These are phyloP conservation scores for Hassar affinis DNA, from an alignment of 2,113 vertebrate genomes.

Conservation along the genomic window DNA sequence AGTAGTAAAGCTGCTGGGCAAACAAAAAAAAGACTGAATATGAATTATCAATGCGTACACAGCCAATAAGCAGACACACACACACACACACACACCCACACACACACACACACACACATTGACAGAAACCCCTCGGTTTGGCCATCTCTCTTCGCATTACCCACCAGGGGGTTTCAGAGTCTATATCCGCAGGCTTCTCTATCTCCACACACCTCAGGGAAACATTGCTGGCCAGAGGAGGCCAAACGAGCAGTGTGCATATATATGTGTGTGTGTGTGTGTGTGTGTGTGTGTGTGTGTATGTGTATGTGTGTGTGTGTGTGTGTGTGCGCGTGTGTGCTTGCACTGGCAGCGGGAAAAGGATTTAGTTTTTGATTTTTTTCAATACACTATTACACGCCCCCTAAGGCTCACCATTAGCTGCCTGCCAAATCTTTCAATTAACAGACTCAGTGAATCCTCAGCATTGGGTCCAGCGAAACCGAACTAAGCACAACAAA, in stretches of 20 bases:
- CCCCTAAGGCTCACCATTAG: conserved; percentile 31
- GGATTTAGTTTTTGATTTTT: conserved; percentile 36
- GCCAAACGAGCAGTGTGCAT: conserved; percentile 29
- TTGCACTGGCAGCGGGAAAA: not conserved
- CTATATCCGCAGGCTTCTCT: conserved; percentile 44
- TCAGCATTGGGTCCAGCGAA: conserved; percentile 58
- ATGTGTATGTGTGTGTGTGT: conserved; percentile 2
- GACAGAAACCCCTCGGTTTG: conserved; percentile 5
- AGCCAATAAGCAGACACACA: conserved; percentile 36
- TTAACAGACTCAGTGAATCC: conserved; percentile 51
- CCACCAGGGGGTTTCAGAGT: conserved; percentile 43
- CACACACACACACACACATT: too few species aligned
- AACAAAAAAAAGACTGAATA: conserved; percentile 35
- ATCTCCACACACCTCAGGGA: conserved; percentile 42
- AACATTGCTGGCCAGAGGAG: not conserved
- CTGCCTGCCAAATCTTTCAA: conserved; percentile 64
- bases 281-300: conserved; percentile 15
- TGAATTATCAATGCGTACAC: conserved; percentile 40
- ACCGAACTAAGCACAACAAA: conserved; percentile 61
- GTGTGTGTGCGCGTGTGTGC: conserved; percentile 8
- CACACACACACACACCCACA: conserved; percentile 40
- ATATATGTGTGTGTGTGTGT: conserved; percentile 4
- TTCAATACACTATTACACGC: conserved; percentile 4
- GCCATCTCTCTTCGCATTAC: conserved; percentile 5
- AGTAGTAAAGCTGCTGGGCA: conserved; percentile 36